Conservation (phyloP, 1,140 invertebrate genomes). For the Globodera rostochiensis region DNA sequence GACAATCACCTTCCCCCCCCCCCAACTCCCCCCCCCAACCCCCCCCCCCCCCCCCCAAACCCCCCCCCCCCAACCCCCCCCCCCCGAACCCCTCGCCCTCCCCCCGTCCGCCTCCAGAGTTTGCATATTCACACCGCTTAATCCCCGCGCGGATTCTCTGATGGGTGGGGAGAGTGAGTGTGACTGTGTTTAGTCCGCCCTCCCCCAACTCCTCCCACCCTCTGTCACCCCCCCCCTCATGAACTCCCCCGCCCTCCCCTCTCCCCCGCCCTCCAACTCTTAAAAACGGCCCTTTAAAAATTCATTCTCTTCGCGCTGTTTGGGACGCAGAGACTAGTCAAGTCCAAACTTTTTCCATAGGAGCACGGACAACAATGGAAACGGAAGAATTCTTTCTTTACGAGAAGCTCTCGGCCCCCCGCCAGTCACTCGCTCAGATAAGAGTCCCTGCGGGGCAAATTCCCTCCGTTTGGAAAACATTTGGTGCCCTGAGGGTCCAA, state of each 20-base stretch:
- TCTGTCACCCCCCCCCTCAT: background rate
- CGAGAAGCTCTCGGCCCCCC: background rate
- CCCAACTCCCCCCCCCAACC: too few relatives aligned
- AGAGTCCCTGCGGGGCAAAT: conserved; percentile 11
- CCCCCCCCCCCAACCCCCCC: too few relatives aligned
- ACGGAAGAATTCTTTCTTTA: background rate
- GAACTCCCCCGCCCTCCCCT: too few relatives aligned
- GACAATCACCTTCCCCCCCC: background rate
- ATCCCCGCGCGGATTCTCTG: background rate
- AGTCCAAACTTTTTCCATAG: background rate
- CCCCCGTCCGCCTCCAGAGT: background rate
- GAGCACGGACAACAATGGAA: background rate
- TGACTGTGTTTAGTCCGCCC: background rate
- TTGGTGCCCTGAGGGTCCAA: conserved; percentile 4
- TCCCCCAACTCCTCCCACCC: background rate
- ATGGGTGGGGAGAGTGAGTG: background rate
- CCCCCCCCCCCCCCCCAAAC: too few relatives aligned
- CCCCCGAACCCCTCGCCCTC: background rate
- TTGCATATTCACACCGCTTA: background rate
- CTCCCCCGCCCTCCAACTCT: background rate
- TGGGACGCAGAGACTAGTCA: background rate
- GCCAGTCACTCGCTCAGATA: conserved; percentile 4
- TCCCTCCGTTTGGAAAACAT: conserved; percentile 15
- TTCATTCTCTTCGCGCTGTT: conserved; percentile 10
- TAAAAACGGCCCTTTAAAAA: conserved; percentile 23